These are phyloP conservation scores for Halcyon badia DNA, from an alignment of 2,797 vertebrate genomes.

Conservation along the genomic window DNA sequence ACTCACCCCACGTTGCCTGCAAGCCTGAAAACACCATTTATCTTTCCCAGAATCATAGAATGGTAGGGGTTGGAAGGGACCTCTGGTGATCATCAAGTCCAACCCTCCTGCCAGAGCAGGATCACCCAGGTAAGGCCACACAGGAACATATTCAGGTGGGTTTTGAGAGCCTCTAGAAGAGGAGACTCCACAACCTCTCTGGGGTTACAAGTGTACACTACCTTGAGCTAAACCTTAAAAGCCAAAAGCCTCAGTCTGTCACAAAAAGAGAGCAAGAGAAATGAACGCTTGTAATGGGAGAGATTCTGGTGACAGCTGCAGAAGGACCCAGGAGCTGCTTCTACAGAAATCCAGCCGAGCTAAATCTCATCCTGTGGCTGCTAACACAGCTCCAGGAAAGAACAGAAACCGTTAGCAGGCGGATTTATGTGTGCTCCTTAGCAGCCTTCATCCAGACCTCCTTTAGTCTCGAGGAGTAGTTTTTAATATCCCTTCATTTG, in stretches of 20 bases:
- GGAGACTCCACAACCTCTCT: too few species aligned
- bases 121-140: too few species aligned
- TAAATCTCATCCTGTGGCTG: background rate
- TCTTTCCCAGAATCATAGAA: background rate
- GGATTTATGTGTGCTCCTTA: background rate
- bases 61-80: too few species aligned
- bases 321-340: background rate
- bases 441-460: background rate
- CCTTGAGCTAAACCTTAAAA: background rate
- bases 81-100: too few species aligned
- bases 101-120: too few species aligned
- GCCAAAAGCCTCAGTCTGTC: background rate
- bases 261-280: background rate
- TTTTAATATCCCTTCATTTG: background rate
- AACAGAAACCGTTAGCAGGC: background rate
- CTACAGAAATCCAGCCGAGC: background rate
- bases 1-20: background rate
- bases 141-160: too few species aligned
- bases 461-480: background rate
- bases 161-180: too few species aligned
- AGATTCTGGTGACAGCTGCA: background rate
- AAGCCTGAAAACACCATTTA: background rate
- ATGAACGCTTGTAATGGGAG: background rate
- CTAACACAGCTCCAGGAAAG: background rate
- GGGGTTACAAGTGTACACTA: background rate